Conservation (phyloP, 35 echinoderm and acorn worm genomes). For the Eucidaris tribuloides region DNA sequence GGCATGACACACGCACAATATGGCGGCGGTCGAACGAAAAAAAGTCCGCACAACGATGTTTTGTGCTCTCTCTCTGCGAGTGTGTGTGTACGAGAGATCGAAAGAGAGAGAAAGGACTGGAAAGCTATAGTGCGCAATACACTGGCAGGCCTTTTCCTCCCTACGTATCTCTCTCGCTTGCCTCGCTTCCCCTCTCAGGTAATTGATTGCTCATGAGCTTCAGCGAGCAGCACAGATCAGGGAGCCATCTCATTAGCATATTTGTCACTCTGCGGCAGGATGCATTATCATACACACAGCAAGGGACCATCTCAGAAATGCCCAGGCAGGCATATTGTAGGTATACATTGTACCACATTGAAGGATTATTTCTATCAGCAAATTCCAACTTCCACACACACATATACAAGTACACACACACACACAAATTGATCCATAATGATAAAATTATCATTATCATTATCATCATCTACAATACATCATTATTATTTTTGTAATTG, state of each 20-base stretch:
- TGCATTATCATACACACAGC: no score
- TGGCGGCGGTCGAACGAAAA: background rate
- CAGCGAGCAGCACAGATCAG: background rate
- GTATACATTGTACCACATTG: no score
- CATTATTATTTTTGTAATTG: no score
- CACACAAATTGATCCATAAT: no score
- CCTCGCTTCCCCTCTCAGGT: constrained; percentile 12
- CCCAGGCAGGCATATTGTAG: no score
- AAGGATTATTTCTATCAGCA: no score
- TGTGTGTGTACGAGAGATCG: background rate
- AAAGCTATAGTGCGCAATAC: background rate
- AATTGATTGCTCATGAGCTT: constrained; percentile 28
- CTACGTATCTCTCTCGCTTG: background rate
- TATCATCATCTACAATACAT: no score
- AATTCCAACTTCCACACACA: no score
- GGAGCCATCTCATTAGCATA: constrained; percentile 18
- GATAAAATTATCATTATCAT: no score
- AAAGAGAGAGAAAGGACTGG: background rate
- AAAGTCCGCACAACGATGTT: background rate
- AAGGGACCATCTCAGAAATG: no score
- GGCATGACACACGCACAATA: constrained; percentile 17
- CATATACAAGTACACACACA: no score
- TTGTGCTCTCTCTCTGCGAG: background rate
- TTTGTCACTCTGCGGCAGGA: constrained; percentile 13
- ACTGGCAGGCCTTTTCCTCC: constrained; percentile 8